These are phyloP conservation scores for Cremastinae sp. DNA, from an alignment of 2,888 invertebrate genomes.

Conservation along the genomic window DNA sequence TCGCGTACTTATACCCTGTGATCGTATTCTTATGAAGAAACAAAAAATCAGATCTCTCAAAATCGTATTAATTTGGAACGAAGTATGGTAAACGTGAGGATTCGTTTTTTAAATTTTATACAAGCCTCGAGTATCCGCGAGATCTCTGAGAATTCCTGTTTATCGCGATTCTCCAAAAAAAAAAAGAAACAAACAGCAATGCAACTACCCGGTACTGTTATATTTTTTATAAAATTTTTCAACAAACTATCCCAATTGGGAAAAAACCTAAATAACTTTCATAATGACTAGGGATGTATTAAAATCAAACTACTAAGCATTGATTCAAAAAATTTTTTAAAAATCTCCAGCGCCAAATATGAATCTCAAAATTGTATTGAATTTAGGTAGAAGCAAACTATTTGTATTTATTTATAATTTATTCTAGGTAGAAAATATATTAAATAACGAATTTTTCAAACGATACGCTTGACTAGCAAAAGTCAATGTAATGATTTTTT, in stretches of 20 bases:
- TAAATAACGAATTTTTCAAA: constrained; percentile 63
- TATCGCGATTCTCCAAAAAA: constrained; percentile 62
- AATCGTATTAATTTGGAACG: constrained; percentile 15
- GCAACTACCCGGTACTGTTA: constrained; percentile 67
- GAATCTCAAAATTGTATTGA: constrained; percentile 74
- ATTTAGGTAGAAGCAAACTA: constrained; percentile 79
- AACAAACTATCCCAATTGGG: constrained; percentile 73
- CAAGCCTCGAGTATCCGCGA: constrained; percentile 25
- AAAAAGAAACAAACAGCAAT: constrained; percentile 68
- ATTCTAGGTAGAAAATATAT: constrained; percentile 74
- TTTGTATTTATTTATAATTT: constrained; percentile 80
- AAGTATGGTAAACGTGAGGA: constrained; percentile 1
- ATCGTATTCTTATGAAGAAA: constrained; percentile 67
- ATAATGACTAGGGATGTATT: constrained; percentile 12
- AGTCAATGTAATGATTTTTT: constrained; percentile 48
- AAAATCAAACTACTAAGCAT: constrained; percentile 45
- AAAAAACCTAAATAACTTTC: constrained; percentile 40
- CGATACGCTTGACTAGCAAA: constrained; percentile 50
- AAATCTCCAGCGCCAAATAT: constrained; percentile 65
- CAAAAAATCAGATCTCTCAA: constrained; percentile 21
- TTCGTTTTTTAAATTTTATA: constrained; percentile 1
- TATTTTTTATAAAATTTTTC: constrained; percentile 40
- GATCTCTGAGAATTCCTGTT: constrained; percentile 38
- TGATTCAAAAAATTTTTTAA: constrained; percentile 68
- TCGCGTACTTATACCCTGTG: constrained; percentile 68